phyloP scores from a whole-genome alignment of 1,140 invertebrate genomes.

The Varroa destructor region DNA sequence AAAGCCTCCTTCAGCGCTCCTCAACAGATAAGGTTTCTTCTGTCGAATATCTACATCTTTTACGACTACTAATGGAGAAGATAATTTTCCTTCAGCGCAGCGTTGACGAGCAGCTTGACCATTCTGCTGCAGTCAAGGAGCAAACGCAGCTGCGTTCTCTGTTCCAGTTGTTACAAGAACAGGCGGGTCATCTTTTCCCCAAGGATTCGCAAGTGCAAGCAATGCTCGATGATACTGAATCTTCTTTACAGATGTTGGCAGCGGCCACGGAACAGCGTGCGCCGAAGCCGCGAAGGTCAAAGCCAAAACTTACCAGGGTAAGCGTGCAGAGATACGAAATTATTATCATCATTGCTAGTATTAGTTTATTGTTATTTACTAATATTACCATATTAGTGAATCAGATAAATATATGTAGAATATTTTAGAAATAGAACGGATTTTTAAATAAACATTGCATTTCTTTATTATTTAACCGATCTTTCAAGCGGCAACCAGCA shows the following conservation, averaged over 20 bases:
- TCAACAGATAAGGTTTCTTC: constrained; percentile 2
- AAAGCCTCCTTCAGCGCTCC: background rate
- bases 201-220: constrained; percentile 13
- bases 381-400: background rate
- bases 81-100: constrained; percentile 7
- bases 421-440: too few species aligned
- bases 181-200: constrained; percentile 2
- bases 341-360: background rate
- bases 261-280: background rate
- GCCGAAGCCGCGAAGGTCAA: background rate
- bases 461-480: too few species aligned
- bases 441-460: too few species aligned
- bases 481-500: too few species aligned
- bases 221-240: constrained; percentile 5
- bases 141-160: background rate
- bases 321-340: background rate
- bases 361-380: background rate
- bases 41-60: constrained; percentile 18
- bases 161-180: background rate
- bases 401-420: background rate
- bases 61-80: constrained; percentile 24
- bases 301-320: constrained; percentile 12
- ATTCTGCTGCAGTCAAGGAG: background rate
- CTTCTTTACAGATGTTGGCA: background rate
- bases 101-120: background rate